Percentiles rank a stretch among this genome's conserved stretches.
phyloP scores from a whole-genome alignment of 1,140 invertebrate species.

The Cherax quadricarinatus region DNA sequence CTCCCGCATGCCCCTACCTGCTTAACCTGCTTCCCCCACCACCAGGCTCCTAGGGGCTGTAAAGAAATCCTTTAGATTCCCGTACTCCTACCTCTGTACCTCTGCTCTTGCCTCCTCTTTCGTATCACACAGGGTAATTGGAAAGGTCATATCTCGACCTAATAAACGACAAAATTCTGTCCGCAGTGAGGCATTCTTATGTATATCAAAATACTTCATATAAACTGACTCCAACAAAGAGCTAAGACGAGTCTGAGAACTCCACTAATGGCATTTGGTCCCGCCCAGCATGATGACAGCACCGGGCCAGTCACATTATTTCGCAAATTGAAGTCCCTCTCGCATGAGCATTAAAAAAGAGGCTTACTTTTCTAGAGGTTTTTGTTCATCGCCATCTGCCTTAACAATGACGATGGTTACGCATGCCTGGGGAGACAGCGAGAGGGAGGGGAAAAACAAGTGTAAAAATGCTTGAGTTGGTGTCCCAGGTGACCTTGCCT shows the following conservation, averaged over 20 bases:
- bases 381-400: background rate
- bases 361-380: background rate
- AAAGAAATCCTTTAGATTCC: background rate
- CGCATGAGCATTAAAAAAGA: background rate
- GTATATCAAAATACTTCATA: background rate
- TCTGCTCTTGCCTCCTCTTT: background rate
- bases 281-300: no score
- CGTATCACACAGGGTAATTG: no score
- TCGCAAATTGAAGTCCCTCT: background rate
- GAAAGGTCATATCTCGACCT: no score
- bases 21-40: slow-evolving; percentile 6
- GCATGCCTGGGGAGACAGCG: background rate
- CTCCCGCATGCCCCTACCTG: background rate
- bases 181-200: background rate
- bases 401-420: background rate
- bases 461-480: slow-evolving; percentile 15
- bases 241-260: background rate
- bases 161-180: no score
- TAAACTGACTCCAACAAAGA: background rate
- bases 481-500: slow-evolving; percentile 40
- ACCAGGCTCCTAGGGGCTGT: background rate
- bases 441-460: background rate
- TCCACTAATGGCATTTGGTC: background rate
- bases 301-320: background rate
- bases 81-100: background rate